These are phyloP conservation scores for Phymorhynchus buccinoides DNA, from an alignment of 1,140 invertebrate genomes.

Conservation along the genomic window DNA sequence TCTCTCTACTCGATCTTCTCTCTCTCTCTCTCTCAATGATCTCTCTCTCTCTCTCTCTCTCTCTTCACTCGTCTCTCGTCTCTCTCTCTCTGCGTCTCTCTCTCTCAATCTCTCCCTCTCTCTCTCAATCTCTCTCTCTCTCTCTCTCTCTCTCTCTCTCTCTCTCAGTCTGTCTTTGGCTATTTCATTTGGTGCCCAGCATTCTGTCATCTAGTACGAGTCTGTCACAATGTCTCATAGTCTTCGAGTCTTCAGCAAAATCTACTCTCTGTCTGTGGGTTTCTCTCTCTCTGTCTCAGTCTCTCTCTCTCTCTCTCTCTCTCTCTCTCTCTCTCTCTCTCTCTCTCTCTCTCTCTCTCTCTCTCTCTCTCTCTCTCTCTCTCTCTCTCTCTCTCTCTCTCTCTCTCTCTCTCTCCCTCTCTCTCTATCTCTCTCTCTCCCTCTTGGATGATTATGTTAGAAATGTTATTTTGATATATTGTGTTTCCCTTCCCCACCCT, in stretches of 20 bases:
- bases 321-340: neutral
- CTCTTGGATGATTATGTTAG: too few species aligned
- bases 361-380: neutral
- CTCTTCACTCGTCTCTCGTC: too few species aligned
- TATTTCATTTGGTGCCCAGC: too few species aligned
- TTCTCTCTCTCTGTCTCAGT: too few species aligned
- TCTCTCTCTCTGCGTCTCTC: neutral
- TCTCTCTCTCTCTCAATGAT: neutral
- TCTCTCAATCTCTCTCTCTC: neutral
- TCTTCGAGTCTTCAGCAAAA: too few species aligned
- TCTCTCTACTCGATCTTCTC: too few species aligned
- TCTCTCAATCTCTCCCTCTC: neutral
- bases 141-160: conserved; percentile 2
- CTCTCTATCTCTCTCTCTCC: too few species aligned
- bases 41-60: neutral
- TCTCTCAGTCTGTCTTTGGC: neutral
- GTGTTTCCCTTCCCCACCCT: too few species aligned
- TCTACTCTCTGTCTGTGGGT: too few species aligned
- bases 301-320: neutral
- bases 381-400: conserved; percentile 9
- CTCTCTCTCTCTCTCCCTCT: conserved; percentile 1
- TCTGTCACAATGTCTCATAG: too few species aligned
- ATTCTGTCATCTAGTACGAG: too few species aligned
- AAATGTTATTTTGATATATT: too few species aligned
- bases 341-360: neutral